These are phyloP conservation scores for Drosophila ambigua DNA, from an alignment of 1,140 invertebrate genomes.

Conservation along the genomic window DNA sequence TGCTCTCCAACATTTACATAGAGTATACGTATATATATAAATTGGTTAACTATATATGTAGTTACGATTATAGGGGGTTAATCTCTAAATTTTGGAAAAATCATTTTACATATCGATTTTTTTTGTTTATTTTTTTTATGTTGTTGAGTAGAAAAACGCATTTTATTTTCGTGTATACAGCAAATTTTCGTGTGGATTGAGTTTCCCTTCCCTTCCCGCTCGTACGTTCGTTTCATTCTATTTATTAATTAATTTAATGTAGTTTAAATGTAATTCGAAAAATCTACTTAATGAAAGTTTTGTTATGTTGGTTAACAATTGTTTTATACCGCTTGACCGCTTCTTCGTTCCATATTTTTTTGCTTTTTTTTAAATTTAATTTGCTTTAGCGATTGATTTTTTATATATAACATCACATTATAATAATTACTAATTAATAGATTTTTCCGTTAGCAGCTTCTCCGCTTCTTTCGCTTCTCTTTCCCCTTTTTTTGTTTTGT, in stretches of 20 bases:
- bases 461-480: slow-evolving; percentile 13
- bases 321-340: slow-evolving; percentile 33
- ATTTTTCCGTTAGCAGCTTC: slow-evolving; percentile 31
- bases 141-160: slow-evolving; percentile 61
- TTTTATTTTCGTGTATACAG: slow-evolving; percentile 48
- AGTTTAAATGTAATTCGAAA: slow-evolving; percentile 74
- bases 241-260: slow-evolving; percentile 32
- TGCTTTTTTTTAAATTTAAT: slow-evolving; percentile 7
- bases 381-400: slow-evolving; percentile 53
- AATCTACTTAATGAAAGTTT: slow-evolving; percentile 77
- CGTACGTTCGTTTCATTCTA: slow-evolving; percentile 8
- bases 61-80: slow-evolving; percentile 32
- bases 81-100: slow-evolving; percentile 60
- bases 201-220: slow-evolving; percentile 9
- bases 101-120: slow-evolving; percentile 69
- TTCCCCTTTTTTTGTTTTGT: slow-evolving; percentile 29
- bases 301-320: slow-evolving; percentile 71
- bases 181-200: slow-evolving; percentile 47
- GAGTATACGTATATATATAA: slow-evolving; percentile 43
- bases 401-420: slow-evolving; percentile 83
- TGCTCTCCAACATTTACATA: slow-evolving; percentile 45
- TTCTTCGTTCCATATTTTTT: slow-evolving; percentile 20
- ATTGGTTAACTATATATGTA: slow-evolving; percentile 29
- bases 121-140: slow-evolving; percentile 19
- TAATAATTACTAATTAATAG: slow-evolving; percentile 82